phyloP scores from a whole-genome alignment of 2,888 invertebrate species.

The Thera britannica region DNA sequence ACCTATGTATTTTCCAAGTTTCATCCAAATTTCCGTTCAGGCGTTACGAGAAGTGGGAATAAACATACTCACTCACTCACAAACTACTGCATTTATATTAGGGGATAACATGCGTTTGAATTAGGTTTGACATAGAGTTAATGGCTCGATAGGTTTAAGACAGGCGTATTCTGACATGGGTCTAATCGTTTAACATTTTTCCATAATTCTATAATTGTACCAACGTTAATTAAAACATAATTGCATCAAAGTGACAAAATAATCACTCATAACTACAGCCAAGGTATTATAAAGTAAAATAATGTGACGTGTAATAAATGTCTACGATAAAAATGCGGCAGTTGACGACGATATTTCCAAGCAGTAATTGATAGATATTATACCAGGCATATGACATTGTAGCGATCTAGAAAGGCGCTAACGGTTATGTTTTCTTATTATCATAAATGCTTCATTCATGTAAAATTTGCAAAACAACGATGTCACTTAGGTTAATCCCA shows the following conservation, averaged over 20 bases:
- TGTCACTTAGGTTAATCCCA: slow-evolving; percentile 16
- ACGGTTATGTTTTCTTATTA: slow-evolving; percentile 19
- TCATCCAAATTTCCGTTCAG: no score
- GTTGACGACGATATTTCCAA: slow-evolving; percentile 11
- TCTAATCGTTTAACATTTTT: neutral
- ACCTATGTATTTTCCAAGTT: neutral
- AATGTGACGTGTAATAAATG: slow-evolving; percentile 22
- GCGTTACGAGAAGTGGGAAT: neutral
- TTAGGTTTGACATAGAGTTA: neutral
- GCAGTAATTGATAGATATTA: slow-evolving; percentile 11
- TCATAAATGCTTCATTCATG: slow-evolving; percentile 23
- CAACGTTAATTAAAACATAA: slow-evolving; percentile 16
- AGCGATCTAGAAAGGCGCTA: slow-evolving; percentile 15
- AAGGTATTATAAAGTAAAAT: slow-evolving; percentile 18
- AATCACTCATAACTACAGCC: slow-evolving; percentile 14
- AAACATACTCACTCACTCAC: neutral
- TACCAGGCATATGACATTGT: slow-evolving; percentile 13
- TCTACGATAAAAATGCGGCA: slow-evolving; percentile 9
- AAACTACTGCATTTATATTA: neutral
- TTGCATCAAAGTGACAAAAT: slow-evolving; percentile 21
- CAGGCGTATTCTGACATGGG: neutral
- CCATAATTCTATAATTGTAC: slow-evolving; percentile 2
- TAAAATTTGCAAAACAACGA: slow-evolving; percentile 26
- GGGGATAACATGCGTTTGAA: neutral
- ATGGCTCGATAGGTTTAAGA: neutral